Conservation (phyloP, 2,113 vertebrate genomes). For the Gasterosteus nipponicus region DNA sequence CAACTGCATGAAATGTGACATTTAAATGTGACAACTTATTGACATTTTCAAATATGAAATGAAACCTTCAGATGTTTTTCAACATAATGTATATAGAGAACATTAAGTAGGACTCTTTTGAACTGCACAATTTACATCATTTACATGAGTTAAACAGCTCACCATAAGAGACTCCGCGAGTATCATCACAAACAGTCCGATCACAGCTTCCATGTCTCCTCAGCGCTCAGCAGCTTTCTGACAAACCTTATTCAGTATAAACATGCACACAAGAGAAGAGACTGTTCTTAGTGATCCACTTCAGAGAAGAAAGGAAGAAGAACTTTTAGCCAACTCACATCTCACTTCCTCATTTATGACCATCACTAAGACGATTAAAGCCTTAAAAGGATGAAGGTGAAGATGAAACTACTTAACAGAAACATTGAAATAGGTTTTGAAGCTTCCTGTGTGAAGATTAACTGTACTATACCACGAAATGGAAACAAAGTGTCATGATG, state of each 20-base stretch:
- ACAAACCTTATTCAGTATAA: neutral
- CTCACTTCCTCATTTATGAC: neutral
- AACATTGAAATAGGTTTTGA: neutral
- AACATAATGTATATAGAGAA: neutral
- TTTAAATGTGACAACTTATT: too few relatives aligned
- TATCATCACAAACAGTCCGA: constrained; percentile 17
- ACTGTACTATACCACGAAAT: neutral
- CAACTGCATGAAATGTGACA: neutral
- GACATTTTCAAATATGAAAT: too few relatives aligned
- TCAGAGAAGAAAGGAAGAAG: neutral
- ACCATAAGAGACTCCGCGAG: constrained; percentile 7
- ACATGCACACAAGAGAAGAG: neutral
- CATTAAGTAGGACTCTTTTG: neutral
- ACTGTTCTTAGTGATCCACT: neutral
- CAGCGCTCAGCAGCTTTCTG: neutral
- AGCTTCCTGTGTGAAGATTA: too few relatives aligned
- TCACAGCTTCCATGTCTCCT: constrained; percentile 21
- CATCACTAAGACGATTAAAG: neutral
- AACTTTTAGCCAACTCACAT: neutral
- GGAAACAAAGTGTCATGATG: neutral
- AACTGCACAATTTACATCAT: neutral
- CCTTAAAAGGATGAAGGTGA: neutral
- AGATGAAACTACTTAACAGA: neutral
- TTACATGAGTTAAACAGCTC: neutral
- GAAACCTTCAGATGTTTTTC: neutral